phyloP scores from a whole-genome alignment of 2,113 vertebrate genomes.

The Hippocampus mohnikei region DNA sequence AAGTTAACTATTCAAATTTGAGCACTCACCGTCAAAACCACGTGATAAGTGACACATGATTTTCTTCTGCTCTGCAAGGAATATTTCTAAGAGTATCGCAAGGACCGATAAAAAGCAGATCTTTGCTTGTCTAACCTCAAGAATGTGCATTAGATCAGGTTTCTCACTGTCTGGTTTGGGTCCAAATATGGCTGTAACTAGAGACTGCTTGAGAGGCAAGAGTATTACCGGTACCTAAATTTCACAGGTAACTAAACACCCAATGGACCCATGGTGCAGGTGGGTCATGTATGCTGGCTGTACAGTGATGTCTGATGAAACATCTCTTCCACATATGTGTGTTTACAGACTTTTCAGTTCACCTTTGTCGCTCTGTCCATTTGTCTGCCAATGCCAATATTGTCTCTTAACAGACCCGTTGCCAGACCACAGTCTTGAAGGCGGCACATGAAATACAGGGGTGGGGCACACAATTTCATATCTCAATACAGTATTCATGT shows the following conservation, averaged over 20 bases:
- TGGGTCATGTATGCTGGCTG: no score
- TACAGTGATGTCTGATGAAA: no score
- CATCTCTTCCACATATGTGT: no score
- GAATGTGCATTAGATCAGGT: constrained; percentile 34
- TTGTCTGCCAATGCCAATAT: no score
- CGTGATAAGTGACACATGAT: constrained; percentile 23
- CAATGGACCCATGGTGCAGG: constrained; percentile 24
- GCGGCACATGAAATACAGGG: no score
- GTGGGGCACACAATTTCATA: no score
- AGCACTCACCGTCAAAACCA: constrained; percentile 9
- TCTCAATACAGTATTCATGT: no score
- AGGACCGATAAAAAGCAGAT: constrained; percentile 39
- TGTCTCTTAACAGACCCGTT: no score
- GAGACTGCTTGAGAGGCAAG: constrained; percentile 39
- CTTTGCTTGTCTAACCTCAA: constrained; percentile 38
- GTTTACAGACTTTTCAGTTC: no score
- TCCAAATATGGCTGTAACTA: constrained; percentile 56
- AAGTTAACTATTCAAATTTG: constrained; percentile 4
- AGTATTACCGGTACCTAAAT: constrained; percentile 52
- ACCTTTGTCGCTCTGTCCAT: no score
- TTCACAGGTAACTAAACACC: constrained; percentile 46
- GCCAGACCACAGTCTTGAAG: no score
- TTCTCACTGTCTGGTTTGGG: constrained; percentile 49
- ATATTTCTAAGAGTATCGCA: constrained; percentile 25
- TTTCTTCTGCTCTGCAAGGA: constrained; percentile 33